Percentiles rank a stretch among this genome's conserved stretches.
Conservation (phyloP, 2,797 vertebrate species). For the Tamandua tetradactyla region DNA sequence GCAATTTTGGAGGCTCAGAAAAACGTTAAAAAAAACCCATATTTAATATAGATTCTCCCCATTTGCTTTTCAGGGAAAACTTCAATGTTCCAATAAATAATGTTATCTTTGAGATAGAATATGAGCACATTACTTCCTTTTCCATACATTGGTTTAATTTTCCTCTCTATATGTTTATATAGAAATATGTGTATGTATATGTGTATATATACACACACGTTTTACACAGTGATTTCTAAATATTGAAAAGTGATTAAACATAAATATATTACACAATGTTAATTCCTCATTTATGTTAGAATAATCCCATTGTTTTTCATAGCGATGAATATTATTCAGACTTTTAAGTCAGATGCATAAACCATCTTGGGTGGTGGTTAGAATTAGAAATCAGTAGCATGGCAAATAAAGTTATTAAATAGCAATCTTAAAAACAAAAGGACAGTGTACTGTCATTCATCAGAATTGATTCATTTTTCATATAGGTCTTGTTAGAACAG, state of each 20-base stretch:
- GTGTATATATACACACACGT: too few relatives aligned
- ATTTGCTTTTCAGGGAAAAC: constrained; percentile 5
- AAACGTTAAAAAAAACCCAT: neutral
- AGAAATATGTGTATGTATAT: too few relatives aligned
- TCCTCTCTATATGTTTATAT: neutral
- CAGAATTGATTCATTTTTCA: neutral
- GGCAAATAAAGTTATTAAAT: neutral
- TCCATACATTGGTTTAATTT: neutral
- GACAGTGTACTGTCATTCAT: neutral
- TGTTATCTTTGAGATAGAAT: neutral
- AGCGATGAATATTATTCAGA: neutral
- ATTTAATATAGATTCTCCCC: neutral
- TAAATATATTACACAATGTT: neutral
- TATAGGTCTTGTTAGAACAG: neutral
- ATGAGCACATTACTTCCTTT: neutral
- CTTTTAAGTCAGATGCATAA: neutral
- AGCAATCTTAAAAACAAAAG: neutral
- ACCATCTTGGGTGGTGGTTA: neutral
- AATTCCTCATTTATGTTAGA: neutral
- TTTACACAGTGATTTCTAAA: neutral
- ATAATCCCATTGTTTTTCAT: constrained; percentile 18
- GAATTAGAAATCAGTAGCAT: neutral
- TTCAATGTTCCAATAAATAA: neutral
- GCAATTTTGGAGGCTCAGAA: neutral
- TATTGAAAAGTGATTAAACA: neutral